Conservation (phyloP, 1,140 invertebrate species). For the Heterodera schachtii region DNA sequence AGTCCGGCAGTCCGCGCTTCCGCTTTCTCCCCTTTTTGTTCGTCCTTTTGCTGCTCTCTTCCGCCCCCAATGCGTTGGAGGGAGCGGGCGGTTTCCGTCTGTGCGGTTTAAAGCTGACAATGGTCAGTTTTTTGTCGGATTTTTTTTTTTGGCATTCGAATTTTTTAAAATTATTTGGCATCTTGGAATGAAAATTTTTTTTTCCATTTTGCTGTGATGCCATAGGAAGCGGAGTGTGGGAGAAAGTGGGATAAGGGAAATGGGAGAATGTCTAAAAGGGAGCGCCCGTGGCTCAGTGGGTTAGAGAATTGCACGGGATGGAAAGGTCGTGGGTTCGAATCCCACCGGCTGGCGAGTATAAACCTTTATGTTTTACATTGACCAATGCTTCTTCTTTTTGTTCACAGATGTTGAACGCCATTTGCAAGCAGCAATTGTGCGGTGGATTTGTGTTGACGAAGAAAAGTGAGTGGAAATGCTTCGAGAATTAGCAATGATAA, state of each 20-base stretch:
- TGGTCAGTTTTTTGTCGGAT: background rate
- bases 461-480: slow-evolving; percentile 9
- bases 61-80: background rate
- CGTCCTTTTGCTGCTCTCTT: background rate
- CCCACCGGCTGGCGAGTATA: too few relatives aligned
- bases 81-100: slow-evolving; percentile 10
- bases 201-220: too few relatives aligned
- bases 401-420: slow-evolving; percentile 23
- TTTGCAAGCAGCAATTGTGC: slow-evolving; percentile 29
- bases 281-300: too few relatives aligned
- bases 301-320: too few relatives aligned
- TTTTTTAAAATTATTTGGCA: too few relatives aligned
- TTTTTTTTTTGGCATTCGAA: too few relatives aligned
- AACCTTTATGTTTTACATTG: too few relatives aligned
- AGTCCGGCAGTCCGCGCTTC: background rate
- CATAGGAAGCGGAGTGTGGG: too few relatives aligned
- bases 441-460: slow-evolving; percentile 27
- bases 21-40: background rate
- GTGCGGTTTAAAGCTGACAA: slow-evolving; percentile 29
- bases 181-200: too few relatives aligned
- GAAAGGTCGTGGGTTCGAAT: too few relatives aligned
- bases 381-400: background rate
- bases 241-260: too few relatives aligned
- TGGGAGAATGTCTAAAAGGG: too few relatives aligned
- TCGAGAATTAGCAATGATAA: background rate